These are phyloP conservation scores for Drosophila anomelani DNA, from an alignment of 2,888 invertebrate species.

Conservation along the genomic window DNA sequence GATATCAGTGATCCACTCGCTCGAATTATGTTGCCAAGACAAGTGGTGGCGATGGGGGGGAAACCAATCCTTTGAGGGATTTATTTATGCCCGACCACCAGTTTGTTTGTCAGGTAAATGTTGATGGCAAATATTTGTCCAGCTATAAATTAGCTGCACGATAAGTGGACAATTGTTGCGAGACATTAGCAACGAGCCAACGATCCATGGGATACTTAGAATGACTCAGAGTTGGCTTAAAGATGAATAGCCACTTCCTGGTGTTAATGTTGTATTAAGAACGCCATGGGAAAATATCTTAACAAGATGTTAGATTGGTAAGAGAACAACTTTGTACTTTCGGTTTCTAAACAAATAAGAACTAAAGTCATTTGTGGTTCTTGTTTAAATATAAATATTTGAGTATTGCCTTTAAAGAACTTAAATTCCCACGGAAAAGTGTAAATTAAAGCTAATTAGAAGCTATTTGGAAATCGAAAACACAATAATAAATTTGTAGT, in stretches of 20 bases:
- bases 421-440: not conserved
- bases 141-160: constrained; percentile 55
- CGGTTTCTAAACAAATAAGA: too few relatives aligned
- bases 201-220: constrained; percentile 23
- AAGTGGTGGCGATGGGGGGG: not conserved
- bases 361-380: not conserved
- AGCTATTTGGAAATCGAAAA: not conserved
- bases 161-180: constrained; percentile 65
- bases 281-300: constrained; percentile 10
- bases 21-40: constrained; percentile 13
- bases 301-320: not conserved
- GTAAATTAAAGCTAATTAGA: not conserved
- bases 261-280: constrained; percentile 17
- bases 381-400: not conserved
- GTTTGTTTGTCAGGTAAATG: constrained; percentile 39
- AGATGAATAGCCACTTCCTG: constrained; percentile 24
- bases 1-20: constrained; percentile 35
- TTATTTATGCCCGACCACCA: constrained; percentile 32
- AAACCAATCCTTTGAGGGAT: constrained; percentile 36
- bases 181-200: constrained; percentile 25
- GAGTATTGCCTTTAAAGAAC: not conserved
- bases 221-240: constrained; percentile 21
- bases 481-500: not conserved
- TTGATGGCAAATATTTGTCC: constrained; percentile 31
- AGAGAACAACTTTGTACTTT: not conserved